Conservation (phyloP, 2,888 invertebrate species). For the Halocaridina rubra region DNA sequence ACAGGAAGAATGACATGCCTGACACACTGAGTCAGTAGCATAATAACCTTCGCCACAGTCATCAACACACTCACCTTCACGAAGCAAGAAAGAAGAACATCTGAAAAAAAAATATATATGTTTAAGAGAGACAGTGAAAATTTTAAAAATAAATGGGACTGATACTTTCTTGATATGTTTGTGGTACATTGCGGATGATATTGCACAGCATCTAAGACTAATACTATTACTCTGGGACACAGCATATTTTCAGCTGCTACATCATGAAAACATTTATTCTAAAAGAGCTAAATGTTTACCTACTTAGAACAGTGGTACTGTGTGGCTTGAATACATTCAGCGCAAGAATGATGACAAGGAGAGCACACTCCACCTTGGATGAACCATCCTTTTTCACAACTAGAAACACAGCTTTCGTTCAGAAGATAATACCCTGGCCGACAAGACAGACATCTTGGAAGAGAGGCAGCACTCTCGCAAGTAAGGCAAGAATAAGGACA, state of each 20-base stretch:
- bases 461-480: slow-evolving; percentile 16
- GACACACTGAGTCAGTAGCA: slow-evolving; percentile 20
- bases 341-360: slow-evolving; percentile 47
- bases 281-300: neutral
- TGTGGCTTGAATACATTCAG: slow-evolving; percentile 40
- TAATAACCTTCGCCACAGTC: slow-evolving; percentile 55
- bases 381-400: slow-evolving; percentile 33
- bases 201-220: too few relatives aligned
- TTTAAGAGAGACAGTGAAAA: too few relatives aligned
- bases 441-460: slow-evolving; percentile 35
- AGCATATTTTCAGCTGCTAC: too few relatives aligned
- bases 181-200: too few relatives aligned
- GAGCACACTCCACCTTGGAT: slow-evolving; percentile 28
- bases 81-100: slow-evolving; percentile 26
- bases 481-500: slow-evolving; percentile 41
- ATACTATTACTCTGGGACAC: too few relatives aligned
- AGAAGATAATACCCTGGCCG: slow-evolving; percentile 27
- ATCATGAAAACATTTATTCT: too few relatives aligned
- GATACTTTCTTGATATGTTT: too few relatives aligned
- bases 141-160: too few relatives aligned
- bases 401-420: slow-evolving; percentile 38
- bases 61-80: slow-evolving; percentile 50
- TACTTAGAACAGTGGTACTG: slow-evolving; percentile 60
- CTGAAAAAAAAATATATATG: slow-evolving; percentile 13
- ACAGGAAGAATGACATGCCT: slow-evolving; percentile 50